These are phyloP conservation scores for Prunella himalayana DNA, from an alignment of 2,113 vertebrate genomes.

Conservation along the genomic window DNA sequence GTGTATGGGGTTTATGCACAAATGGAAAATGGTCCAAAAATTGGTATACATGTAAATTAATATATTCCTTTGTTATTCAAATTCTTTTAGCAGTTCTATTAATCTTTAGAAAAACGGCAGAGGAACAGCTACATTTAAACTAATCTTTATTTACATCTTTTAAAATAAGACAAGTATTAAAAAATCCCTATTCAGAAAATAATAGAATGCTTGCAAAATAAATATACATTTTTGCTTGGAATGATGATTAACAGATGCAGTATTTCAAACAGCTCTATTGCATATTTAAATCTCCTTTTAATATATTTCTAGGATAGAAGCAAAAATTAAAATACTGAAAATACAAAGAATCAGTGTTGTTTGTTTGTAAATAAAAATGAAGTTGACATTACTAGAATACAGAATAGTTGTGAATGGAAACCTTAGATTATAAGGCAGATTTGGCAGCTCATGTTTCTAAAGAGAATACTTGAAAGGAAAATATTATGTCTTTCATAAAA, in stretches of 20 bases:
- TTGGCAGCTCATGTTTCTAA: background rate
- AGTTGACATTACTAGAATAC: background rate
- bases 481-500: background rate
- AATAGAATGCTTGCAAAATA: background rate
- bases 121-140: background rate
- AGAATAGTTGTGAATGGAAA: background rate
- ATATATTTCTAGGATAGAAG: background rate
- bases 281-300: background rate
- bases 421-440: background rate
- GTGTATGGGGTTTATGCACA: background rate
- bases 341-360: background rate
- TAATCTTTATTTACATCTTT: background rate
- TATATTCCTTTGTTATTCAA: background rate
- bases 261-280: background rate
- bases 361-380: background rate
- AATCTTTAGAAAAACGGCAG: background rate
- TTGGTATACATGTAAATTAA: background rate
- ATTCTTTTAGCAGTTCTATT: background rate
- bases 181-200: background rate
- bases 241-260: background rate
- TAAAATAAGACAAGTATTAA: background rate
- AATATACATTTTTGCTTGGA: background rate
- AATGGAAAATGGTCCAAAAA: background rate
- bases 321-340: background rate
- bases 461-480: background rate